Percentiles rank a stretch among this genome's conserved stretches.
Evolutionary conservation across 2,113 vertebrate genomes (phyloP).

Genomic region (Lota lota): DNA sequence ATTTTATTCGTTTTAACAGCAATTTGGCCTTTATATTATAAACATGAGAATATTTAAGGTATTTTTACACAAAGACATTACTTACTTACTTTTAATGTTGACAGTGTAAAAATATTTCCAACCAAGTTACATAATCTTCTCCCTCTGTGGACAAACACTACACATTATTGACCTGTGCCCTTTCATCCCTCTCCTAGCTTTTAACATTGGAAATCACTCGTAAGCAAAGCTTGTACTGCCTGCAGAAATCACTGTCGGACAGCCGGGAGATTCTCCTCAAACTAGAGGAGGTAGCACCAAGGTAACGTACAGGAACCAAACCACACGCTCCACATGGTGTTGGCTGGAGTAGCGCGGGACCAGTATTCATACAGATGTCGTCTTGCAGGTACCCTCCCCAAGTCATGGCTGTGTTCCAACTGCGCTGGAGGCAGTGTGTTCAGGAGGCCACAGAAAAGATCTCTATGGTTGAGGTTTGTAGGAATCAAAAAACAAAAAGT

Average conservation of each 20-base stretch:
- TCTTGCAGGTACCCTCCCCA: constrained; percentile 44
- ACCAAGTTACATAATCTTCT: no score
- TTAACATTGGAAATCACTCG: constrained; percentile 44
- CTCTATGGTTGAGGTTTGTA: constrained; percentile 46
- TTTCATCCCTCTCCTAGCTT: constrained; percentile 35
- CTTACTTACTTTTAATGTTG: no score
- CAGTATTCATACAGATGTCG: background rate
- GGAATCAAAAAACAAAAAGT: background rate
- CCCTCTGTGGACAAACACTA: no score
- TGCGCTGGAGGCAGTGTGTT: constrained; percentile 37
- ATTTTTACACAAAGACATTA: no score
- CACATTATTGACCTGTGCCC: background rate
- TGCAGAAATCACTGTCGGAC: constrained; percentile 41
- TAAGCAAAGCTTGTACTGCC: constrained; percentile 33
- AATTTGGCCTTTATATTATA: no score
- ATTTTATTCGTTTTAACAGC: no score
- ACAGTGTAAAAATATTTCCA: no score
- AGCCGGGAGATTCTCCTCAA: constrained; percentile 46
- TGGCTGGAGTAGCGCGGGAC: background rate
- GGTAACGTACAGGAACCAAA: constrained; percentile 39
- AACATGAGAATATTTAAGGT: no score
- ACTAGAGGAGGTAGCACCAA: constrained; percentile 48
- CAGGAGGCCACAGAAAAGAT: constrained; percentile 62
- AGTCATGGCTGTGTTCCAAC: constrained; percentile 22
- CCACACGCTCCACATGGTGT: no score